phyloP scores from a whole-genome alignment of 2,888 invertebrate genomes.

The Geophilus truncorum region DNA sequence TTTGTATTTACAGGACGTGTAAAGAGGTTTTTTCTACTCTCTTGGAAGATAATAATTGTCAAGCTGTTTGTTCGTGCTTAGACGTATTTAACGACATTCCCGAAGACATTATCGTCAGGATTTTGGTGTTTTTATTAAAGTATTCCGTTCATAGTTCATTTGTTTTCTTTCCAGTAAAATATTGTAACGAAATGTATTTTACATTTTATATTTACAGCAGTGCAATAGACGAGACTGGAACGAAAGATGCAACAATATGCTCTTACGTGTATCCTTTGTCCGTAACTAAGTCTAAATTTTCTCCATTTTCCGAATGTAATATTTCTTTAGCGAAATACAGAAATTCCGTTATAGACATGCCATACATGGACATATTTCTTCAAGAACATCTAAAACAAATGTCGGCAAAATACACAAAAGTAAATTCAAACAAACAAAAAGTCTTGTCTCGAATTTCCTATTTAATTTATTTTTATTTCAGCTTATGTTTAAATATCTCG shows the following conservation, averaged over 20 bases:
- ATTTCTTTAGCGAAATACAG: background rate
- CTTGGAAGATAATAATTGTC: background rate
- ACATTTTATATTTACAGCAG: background rate
- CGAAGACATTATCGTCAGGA: background rate
- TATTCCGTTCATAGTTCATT: background rate
- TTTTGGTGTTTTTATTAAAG: background rate
- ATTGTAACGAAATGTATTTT: background rate
- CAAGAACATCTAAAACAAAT: slow-evolving; percentile 4
- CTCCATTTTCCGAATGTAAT: too few relatives aligned
- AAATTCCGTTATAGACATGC: background rate
- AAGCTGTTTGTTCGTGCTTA: background rate
- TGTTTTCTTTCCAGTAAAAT: background rate
- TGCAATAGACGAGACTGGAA: background rate
- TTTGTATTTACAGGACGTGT: background rate
- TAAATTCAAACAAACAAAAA: too few relatives aligned
- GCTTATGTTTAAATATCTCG: background rate
- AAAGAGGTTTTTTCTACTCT: background rate
- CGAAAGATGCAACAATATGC: background rate
- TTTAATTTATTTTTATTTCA: background rate
- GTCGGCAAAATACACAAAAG: background rate
- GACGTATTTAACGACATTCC: background rate
- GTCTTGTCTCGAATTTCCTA: too few relatives aligned
- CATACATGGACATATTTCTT: background rate
- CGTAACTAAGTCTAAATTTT: background rate
- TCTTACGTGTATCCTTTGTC: background rate